Conservation (phyloP, 2,797 vertebrate species). For the Okamejei kenojei region DNA sequence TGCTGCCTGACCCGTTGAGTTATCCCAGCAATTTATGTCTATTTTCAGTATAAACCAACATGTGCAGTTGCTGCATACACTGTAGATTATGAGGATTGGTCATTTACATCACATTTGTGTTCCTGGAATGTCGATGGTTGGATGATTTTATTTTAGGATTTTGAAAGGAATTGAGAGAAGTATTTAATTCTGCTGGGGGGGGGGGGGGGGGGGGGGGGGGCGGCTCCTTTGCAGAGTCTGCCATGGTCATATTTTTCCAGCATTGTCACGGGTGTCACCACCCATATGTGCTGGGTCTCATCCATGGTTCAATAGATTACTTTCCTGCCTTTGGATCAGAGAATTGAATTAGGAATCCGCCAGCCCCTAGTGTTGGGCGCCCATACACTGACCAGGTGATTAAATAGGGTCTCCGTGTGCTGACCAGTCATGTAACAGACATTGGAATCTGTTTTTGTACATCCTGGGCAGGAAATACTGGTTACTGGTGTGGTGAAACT, state of each 20-base stretch:
- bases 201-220: no score
- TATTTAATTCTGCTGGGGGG: neutral
- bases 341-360: neutral
- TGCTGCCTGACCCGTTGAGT: no score
- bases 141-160: neutral
- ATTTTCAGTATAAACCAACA: no score
- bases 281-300: neutral
- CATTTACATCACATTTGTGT: no score
- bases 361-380: neutral
- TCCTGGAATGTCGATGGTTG: neutral
- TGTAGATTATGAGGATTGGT: no score
- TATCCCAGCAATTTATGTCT: no score
- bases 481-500: neutral
- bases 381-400: neutral
- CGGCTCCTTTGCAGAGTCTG: neutral
- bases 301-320: neutral
- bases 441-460: neutral
- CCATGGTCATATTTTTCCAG: neutral
- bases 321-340: neutral
- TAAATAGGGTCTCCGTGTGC: neutral
- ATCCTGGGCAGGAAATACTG: neutral
- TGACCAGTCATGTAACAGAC: neutral
- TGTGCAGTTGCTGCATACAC: no score
- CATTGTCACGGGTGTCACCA: neutral
- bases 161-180: neutral